phyloP scores from a whole-genome alignment of 2,888 invertebrate species.

The Eilema sororculum region DNA sequence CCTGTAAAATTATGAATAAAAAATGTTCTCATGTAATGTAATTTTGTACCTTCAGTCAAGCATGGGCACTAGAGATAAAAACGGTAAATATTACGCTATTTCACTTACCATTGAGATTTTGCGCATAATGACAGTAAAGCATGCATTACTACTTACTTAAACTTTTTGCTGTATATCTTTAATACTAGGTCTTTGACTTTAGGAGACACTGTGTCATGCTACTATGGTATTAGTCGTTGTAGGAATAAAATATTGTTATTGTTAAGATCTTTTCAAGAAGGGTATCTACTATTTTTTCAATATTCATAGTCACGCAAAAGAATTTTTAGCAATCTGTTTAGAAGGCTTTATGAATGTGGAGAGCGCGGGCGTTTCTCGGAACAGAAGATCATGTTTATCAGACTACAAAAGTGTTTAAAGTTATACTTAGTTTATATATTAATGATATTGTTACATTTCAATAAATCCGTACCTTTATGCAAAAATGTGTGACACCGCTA shows the following conservation, averaged over 20 bases:
- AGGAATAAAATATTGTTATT: not conserved
- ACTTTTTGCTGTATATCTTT: not conserved
- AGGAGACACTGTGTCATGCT: not conserved
- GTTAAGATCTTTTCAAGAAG: not conserved
- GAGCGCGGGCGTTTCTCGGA: not conserved
- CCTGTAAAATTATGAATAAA: no score
- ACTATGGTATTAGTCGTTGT: not conserved
- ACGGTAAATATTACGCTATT: not conserved
- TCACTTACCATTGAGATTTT: not conserved
- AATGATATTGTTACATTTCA: not conserved
- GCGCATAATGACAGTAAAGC: not conserved
- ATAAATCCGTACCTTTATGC: not conserved
- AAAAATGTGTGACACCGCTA: conserved; percentile 38
- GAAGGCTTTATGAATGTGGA: not conserved
- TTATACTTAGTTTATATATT: no score
- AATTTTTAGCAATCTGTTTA: no score
- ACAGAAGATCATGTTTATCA: not conserved
- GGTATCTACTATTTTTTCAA: not conserved
- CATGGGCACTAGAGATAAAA: no score
- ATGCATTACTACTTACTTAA: not conserved
- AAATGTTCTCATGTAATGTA: no score
- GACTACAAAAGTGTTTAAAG: not conserved
- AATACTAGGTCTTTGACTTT: not conserved
- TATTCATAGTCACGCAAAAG: not conserved
- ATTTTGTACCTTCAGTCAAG: no score